Percentiles rank a stretch among this genome's conserved stretches.
These are phyloP conservation scores for Sipha flava DNA, from an alignment of 1,140 invertebrate species.

Conservation along the genomic window DNA sequence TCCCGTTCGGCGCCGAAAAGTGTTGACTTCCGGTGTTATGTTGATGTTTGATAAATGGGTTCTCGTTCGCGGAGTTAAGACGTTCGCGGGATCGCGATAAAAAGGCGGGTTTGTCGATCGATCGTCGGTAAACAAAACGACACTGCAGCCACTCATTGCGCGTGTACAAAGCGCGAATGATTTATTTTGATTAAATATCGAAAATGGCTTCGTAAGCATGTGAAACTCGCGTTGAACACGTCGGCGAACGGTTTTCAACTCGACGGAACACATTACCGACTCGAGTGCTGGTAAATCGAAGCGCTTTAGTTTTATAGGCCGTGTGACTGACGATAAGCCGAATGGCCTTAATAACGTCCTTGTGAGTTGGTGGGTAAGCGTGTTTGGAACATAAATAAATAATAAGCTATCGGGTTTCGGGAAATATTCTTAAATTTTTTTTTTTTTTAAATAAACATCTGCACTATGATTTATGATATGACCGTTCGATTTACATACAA, in stretches of 20 bases:
- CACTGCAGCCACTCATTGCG: no score
- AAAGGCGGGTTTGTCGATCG: not conserved
- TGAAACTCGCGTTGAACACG: not conserved
- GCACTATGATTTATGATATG: no score
- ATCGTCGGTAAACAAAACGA: not conserved
- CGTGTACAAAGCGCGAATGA: not conserved
- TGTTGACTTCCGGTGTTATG: no score
- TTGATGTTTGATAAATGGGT: not conserved
- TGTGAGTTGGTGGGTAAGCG: no score
- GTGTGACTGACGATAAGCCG: not conserved
- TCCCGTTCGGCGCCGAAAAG: not conserved
- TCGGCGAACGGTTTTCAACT: not conserved
- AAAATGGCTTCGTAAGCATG: not conserved
- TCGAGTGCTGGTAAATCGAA: not conserved
- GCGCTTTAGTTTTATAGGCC: not conserved
- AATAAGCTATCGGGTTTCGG: no score
- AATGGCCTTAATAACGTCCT: not conserved
- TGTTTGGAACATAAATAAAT: no score
- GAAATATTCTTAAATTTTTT: no score
- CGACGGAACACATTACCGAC: not conserved
- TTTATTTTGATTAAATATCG: not conserved
- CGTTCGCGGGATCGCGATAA: not conserved
- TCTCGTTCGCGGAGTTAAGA: not conserved
- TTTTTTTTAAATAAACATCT: no score
- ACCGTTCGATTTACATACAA: no score